Base-by-base conservation (phyloP, 1,140 invertebrate genomes). In the Pseudomyrmex flavicornis region DNA sequence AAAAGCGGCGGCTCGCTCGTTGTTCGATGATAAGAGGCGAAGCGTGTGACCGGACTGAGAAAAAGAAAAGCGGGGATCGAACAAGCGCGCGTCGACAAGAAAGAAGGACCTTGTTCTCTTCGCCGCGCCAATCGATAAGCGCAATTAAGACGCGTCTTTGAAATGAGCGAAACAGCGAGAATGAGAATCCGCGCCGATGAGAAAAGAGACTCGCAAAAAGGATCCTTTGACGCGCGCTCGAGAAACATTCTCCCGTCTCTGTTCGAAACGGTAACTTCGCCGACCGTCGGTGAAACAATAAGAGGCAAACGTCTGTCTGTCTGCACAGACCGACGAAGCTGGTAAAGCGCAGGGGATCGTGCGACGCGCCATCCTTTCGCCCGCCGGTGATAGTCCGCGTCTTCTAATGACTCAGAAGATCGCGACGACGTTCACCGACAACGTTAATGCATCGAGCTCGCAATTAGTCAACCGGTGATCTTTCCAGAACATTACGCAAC, bases 21-120 rank as follows among this genome's bases (percentile, higher is more conserved):
- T 79, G 76, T 80, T 85, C 26, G 46, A 59, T 72, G 70, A 85
- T 82, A 69, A 87, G 44, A 65, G 46, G 66, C 76, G 76, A 17
- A 59, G 52, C 66, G 76, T 69, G 76, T 59, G 65, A 80, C 20
- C 48, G 76, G 48, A 20, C 54, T 5, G 76, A 80, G 76, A 5
- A 54, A 59, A 22, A 80, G 59, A 82, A 22, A 73, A 44, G 35
- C 70, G 52, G 8, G 9, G 17, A 22, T 35, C 35, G 5, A 13
- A 35, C n/a, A n/a, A n/a, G n/a, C 3, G 56, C 4, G 48, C 50
- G 63, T 10, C 26, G 15, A 10, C 17, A 46, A 58, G 65, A 76
- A 68, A 86, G 22, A 48, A 72, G 48, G 10, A 22, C 20, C 58
- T 58, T 52, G 50, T 73, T 73, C 61, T 54, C 62, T 56, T 72